phyloP scores from a whole-genome alignment of 2,888 invertebrate genomes.

The Agonopterix heracliana region DNA sequence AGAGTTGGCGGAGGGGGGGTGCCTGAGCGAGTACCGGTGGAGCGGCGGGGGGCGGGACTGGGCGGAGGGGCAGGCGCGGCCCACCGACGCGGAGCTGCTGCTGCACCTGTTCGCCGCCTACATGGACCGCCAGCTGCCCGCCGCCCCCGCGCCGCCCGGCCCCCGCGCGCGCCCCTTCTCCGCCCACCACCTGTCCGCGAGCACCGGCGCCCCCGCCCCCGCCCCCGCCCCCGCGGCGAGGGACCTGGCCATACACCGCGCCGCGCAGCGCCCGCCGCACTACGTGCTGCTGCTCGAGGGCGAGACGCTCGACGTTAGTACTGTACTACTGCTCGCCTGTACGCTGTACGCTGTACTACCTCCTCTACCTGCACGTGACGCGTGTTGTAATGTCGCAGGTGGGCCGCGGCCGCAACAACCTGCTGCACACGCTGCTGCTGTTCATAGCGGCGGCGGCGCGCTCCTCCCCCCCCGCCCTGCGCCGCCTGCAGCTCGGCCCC shows the following conservation, averaged over 20 bases:
- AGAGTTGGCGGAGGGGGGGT: constrained; percentile 88
- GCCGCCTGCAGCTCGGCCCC: constrained; percentile 52
- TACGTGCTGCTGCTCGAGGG: constrained; percentile 41
- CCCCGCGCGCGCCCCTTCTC: constrained; percentile 71
- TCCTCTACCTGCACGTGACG: too few species aligned
- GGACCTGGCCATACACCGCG: constrained; percentile 78
- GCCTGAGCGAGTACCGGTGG: constrained; percentile 93
- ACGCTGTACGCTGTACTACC: constrained; percentile 57
- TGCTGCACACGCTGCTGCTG: constrained; percentile 90
- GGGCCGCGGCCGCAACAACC: constrained; percentile 85
- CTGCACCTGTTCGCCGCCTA: constrained; percentile 55
- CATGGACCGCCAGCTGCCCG: constrained; percentile 84
- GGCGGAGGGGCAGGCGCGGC: constrained; percentile 80
- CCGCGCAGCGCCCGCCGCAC: constrained; percentile 78
- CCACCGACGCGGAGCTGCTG: constrained; percentile 91
- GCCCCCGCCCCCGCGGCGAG: constrained; percentile 58
- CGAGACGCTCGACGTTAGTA: constrained; percentile 53
- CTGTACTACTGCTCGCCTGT: constrained; percentile 23
- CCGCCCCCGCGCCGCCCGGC: constrained; percentile 56
- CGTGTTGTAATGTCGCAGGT: constrained; percentile 13
- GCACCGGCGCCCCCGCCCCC: constrained; percentile 50
- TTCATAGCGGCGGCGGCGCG: constrained; percentile 84
- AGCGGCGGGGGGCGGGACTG: constrained; percentile 88
- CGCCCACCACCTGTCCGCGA: constrained; percentile 47
- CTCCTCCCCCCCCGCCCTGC: constrained; percentile 76